Percentiles rank a stretch among this genome's conserved stretches.
These are phyloP conservation scores for Phaonia tiefii DNA, from an alignment of 2,888 invertebrate genomes.

Conservation along the genomic window DNA sequence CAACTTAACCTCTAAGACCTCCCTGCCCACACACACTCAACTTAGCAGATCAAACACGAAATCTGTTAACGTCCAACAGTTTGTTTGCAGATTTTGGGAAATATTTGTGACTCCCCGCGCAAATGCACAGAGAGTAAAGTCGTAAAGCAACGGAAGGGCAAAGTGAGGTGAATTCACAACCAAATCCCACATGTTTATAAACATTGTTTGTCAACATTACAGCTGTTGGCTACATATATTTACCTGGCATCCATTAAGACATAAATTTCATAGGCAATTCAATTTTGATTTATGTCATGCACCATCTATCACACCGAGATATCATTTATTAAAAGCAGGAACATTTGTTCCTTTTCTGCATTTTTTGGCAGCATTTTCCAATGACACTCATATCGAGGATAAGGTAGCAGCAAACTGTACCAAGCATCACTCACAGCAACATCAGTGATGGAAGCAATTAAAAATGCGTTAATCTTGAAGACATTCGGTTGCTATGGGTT, in stretches of 20 bases:
- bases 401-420: neutral
- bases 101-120: slow-evolving; percentile 34
- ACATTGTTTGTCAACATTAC: slow-evolving; percentile 10
- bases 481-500: neutral
- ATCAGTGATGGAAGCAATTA: neutral
- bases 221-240: neutral
- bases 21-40: no score
- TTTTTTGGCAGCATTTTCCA: neutral
- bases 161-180: no score
- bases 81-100: slow-evolving; percentile 58
- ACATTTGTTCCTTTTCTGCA: neutral
- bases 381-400: neutral
- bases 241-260: slow-evolving; percentile 6
- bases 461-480: slow-evolving; percentile 13
- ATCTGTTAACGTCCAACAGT: slow-evolving; percentile 59
- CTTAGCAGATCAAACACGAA: slow-evolving; percentile 2
- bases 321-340: neutral
- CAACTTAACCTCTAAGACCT: neutral
- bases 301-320: neutral
- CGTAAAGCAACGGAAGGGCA: no score
- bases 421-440: neutral
- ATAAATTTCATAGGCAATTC: no score
- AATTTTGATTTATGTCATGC: neutral
- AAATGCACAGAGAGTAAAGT: slow-evolving; percentile 24
- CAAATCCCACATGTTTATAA: neutral